Conservation (phyloP, 1,140 invertebrate genomes). For the Drosophila lini region DNA sequence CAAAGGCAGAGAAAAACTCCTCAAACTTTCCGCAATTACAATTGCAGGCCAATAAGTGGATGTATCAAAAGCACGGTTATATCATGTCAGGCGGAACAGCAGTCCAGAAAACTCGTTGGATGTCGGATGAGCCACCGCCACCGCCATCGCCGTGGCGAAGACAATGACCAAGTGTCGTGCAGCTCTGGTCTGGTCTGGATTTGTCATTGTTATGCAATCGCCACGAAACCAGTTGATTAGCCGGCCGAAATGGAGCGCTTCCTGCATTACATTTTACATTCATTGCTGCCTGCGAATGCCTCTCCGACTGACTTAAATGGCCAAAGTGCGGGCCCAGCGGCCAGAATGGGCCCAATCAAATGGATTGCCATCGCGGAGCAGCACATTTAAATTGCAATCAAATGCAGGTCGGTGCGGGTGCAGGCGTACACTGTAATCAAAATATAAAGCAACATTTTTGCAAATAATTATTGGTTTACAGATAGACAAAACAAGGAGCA, state of each 20-base stretch:
- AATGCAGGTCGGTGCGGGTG: slow-evolving; percentile 29
- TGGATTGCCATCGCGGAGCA: slow-evolving; percentile 59
- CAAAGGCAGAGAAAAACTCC: slow-evolving; percentile 1
- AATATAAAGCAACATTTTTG: background rate
- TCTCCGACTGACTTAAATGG: slow-evolving; percentile 16
- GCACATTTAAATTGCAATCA: slow-evolving; percentile 75
- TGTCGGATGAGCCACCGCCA: slow-evolving; percentile 2
- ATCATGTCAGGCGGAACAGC: slow-evolving; percentile 55
- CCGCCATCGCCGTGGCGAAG: slow-evolving; percentile 29
- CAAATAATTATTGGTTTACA: background rate
- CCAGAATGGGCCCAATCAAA: slow-evolving; percentile 73
- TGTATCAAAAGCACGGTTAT: slow-evolving; percentile 33
- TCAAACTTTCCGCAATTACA: slow-evolving; percentile 33
- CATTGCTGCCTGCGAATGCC: slow-evolving; percentile 9
- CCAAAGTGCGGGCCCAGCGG: slow-evolving; percentile 39
- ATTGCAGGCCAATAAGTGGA: slow-evolving; percentile 46
- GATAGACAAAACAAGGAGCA: background rate
- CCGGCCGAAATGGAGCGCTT: slow-evolving; percentile 54
- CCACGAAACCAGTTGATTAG: slow-evolving; percentile 55
- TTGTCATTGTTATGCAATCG: slow-evolving; percentile 56
- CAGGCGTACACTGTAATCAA: background rate
- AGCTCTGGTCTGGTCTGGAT: slow-evolving; percentile 30
- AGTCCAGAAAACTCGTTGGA: slow-evolving; percentile 41
- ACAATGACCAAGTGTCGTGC: slow-evolving; percentile 57
- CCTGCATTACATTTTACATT: slow-evolving; percentile 54